Base-by-base conservation (phyloP, 2,888 invertebrate genomes). In the Elegia similella region DNA sequence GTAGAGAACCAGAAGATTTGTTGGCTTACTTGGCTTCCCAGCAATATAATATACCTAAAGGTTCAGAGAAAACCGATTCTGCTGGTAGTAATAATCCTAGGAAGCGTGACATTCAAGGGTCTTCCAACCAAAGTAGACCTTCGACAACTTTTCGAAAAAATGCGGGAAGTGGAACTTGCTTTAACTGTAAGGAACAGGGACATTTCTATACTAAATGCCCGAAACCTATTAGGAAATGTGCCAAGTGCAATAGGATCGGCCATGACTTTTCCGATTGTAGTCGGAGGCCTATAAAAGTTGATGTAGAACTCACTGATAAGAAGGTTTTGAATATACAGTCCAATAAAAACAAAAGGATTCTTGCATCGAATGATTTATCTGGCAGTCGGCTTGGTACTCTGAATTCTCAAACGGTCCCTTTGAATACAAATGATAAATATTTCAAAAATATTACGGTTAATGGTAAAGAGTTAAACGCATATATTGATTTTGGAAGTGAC, bases 11-110 rank as follows among this genome's bases (percentile, higher is more conserved):
- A 5, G 47, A 47, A 38, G 38, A 48, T 12, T 23, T 43, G 42
- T 42, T 53, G 17, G 23, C 12, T 10, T 53, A 42, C 8, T 53
- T 53, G 13, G 30, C 13, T n/a, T 42, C 53, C 16, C 53, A 43
- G 7, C 52, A 52, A 43, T 16, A 13, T 7, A 43, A 13, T 5
- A 1, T 15, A 43, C 2, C 7, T 5, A 43, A 16, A 16, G 43
- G 15, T 13, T 23, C 5, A 23, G 2, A 23, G 23, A 23, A 23
- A 23, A 23, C 2, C 23, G 5, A 23, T 23, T 23, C 23, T 23
- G 23, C 23, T 23, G 23, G 23, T 23, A 23, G 5, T 34, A 34
- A 2, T 34, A 12, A 12, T 34, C 1, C 2, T 34, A 34, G 12
- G 10, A 34, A 34, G 10, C 34, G 34, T 12, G 34, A 34, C 12